Evolutionary conservation across 2,113 vertebrate species (phyloP).

Genomic region (Pedetes capensis): DNA sequence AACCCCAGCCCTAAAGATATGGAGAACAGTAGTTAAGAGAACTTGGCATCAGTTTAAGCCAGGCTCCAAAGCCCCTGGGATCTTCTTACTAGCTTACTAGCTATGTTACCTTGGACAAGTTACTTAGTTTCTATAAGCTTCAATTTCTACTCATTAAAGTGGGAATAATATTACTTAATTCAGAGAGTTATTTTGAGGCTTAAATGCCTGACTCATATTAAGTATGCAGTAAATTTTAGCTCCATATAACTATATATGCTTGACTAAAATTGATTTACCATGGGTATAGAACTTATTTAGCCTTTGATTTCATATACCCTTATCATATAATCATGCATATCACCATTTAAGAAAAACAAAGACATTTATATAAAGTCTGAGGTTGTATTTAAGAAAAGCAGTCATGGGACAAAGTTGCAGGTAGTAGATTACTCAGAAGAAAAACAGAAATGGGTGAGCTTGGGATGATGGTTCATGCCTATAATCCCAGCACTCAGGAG

Average conservation of each 20-base stretch:
- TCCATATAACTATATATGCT: not conserved
- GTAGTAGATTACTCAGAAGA: not conserved
- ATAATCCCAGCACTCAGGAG: too few species aligned
- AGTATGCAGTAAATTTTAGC: slow-evolving; percentile 14
- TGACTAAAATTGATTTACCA: not conserved
- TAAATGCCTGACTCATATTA: not conserved
- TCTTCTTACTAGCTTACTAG: not conserved
- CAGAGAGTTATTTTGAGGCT: not conserved
- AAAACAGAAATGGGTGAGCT: not conserved
- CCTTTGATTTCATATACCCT: not conserved
- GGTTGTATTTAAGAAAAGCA: not conserved
- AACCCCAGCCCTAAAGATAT: too few species aligned
- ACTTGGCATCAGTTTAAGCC: not conserved
- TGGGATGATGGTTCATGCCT: too few species aligned
- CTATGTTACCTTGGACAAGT: not conserved
- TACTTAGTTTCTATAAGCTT: not conserved
- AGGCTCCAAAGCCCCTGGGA: not conserved
- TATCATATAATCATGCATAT: not conserved
- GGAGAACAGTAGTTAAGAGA: not conserved
- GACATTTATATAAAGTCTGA: not conserved
- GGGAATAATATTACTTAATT: not conserved
- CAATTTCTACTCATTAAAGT: slow-evolving; percentile 1
- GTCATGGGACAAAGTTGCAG: not conserved
- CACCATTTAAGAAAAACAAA: not conserved
- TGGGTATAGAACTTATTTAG: not conserved